Base-by-base conservation (phyloP, 2,797 vertebrate species). In the Podarcis siculus region DNA sequence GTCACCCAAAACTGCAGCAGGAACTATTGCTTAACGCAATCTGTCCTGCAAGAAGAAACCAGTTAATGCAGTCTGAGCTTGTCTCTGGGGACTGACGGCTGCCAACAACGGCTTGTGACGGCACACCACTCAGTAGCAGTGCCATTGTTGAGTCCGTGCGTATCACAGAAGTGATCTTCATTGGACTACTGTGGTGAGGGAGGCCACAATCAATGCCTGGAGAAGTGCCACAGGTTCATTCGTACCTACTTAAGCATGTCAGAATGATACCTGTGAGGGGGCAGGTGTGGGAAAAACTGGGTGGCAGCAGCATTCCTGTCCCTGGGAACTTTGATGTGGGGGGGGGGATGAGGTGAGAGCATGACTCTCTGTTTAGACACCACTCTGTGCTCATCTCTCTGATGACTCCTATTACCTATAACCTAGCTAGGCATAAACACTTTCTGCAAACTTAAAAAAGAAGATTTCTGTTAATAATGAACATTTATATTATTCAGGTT, bases 181-280 rank as follows among this genome's bases (percentile, higher is more conserved):
- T n/a, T 55, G 66, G 76, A 89, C 80, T 72, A 75, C 37, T 67
- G 69, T 15, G 13, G 13, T 35, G 49, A 73, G 49, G 23, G n/a
- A 64, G 55, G 77, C 39, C 37, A 80, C 79, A 85, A 85, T 73
- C 82, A 71, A 37, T 85, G 39, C 82, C 8, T 75, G 82, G 87
- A 67, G 58, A 67, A 55, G n/a, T 45, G 83, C 77, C 83, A 80
- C n/a, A 9, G 17, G 10, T 69, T 69, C 64, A 55, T 81, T 39
- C n/a, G 71, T 85, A 85, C 75, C 77, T 58, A 85, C n/a, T 67
- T 85, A 85, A 55, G 58, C 37, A 35, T 30, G 37, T 73, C 87
- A 27, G 37, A 67, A 23, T 8, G 71, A 21, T 9, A 78, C 80
- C n/a, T 67, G 1, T 23, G 32, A 80, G 23, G n/a, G n/a, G 9